Evolutionary conservation across 2,888 invertebrate genomes (phyloP), one percentile per base, ranked within the genome.

Genomic region (Drosophila limbata): DNA sequence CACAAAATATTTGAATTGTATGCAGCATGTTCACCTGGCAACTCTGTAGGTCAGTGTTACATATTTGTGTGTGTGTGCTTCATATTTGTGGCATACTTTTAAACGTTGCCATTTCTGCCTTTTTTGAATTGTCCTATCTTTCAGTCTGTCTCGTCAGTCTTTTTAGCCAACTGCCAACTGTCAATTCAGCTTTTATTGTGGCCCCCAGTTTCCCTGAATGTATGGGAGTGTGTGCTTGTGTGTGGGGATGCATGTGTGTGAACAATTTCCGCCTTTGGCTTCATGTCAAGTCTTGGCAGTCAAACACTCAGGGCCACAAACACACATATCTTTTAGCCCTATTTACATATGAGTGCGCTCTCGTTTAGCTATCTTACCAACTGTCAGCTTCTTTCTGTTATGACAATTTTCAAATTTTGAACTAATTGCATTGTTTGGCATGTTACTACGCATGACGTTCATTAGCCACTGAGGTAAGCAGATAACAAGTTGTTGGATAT

Each of bases 11-110:
- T 15, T 35, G 25, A 63, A 57, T 62, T 45, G 42, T 47, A 48
- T 60, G 56, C 62, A 55, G 57, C 63, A 57, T 69, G 79, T 31
- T 62, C 70, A 81, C 85, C 73, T 85, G 80, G 62, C 69, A 59
- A 62, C 63, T 61, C 79, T 85, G 78, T 85, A 85, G 84, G 84
- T 85, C 84, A 85, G 84, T 85, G 89, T 89, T 85, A 85, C 80
- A 77, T 67, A 65, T 31, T 25, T 19, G 33, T 51, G 62, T 31
- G 42, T 61, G 45, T 67, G 53, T 45, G 61, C 45, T 61, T 62
- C 48, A 73, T 44, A 62, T 71, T 50, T 74, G 64, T 88, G 87
- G 84, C 89, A 84, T 66, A 88, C 79, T 81, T 88, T 81, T 69
- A 62, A 60, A 50, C 70, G 19, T 62, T 55, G 70, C 72, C 69